phyloP scores from a whole-genome alignment of 2,113 vertebrate species.

The Abramis brama region DNA sequence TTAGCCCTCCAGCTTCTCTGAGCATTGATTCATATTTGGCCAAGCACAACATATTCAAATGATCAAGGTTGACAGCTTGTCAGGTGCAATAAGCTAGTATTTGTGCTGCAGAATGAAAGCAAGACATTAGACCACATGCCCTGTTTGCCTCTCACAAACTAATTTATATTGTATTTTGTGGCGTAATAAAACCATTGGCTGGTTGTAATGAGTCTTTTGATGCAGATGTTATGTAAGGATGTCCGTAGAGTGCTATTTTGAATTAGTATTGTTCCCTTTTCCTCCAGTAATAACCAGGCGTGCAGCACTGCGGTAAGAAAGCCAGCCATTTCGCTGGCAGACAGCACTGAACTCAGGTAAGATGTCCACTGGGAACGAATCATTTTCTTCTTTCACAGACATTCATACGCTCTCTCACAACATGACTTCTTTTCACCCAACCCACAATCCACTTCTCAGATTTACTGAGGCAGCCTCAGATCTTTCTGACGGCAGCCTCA shows the following conservation, averaged over 20 bases:
- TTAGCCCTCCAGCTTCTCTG: background rate
- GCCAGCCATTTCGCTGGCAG: slow-evolving; percentile 93
- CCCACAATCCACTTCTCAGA: slow-evolving; percentile 7
- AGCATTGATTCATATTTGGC: slow-evolving; percentile 12
- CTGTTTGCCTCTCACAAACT: background rate
- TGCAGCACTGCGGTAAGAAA: slow-evolving; percentile 92
- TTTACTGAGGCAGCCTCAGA: slow-evolving; percentile 15
- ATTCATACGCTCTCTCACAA: background rate
- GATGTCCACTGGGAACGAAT: slow-evolving; percentile 7
- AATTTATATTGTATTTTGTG: background rate
- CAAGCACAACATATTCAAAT: slow-evolving; percentile 8
- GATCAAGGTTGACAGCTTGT: background rate
- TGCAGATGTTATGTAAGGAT: background rate
- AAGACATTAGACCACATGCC: background rate
- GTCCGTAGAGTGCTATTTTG: background rate
- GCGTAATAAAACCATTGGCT: background rate
- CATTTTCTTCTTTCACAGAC: background rate
- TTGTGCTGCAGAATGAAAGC: background rate
- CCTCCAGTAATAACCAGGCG: slow-evolving; percentile 89
- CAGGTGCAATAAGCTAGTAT: slow-evolving; percentile 7
- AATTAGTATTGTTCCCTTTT: slow-evolving; percentile 18
- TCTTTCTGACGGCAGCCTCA: slow-evolving; percentile 19
- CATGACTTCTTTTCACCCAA: slow-evolving; percentile 22
- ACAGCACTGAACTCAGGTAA: slow-evolving; percentile 97
- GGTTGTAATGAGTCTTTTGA: background rate